These are phyloP conservation scores for Peromyscus leucopus DNA, from an alignment of 2,113 vertebrate species.

Conservation along the genomic window DNA sequence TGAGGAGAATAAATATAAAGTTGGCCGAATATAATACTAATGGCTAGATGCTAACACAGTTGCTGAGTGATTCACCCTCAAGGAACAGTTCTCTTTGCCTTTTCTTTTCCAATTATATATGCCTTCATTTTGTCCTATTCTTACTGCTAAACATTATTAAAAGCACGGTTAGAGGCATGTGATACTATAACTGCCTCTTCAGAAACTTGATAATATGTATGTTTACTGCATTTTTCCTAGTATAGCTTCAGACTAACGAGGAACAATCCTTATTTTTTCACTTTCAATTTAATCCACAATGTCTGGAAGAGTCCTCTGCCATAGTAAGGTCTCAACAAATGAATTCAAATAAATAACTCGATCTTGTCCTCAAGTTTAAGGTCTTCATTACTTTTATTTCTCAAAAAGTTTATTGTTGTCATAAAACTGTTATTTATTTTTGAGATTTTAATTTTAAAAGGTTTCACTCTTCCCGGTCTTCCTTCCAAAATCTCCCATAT, in stretches of 20 bases:
- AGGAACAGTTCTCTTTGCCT: background rate
- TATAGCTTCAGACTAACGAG: background rate
- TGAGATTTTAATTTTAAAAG: background rate
- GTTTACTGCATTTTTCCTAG: background rate
- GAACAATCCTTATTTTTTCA: background rate
- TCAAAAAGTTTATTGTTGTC: background rate
- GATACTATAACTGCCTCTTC: background rate
- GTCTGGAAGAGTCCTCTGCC: background rate
- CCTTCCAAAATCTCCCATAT: background rate
- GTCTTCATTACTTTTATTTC: background rate
- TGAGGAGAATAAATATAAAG: background rate
- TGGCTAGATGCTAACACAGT: background rate
- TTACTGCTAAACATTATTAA: background rate
- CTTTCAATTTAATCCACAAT: background rate
- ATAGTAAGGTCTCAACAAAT: conserved; percentile 1
- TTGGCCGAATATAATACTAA: background rate
- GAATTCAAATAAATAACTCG: conserved; percentile 21
- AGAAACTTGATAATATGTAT: background rate
- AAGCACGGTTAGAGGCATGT: background rate
- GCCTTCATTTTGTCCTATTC: conserved; percentile 34
- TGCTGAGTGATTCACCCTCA: background rate
- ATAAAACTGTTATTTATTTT: background rate
- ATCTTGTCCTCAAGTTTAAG: conserved; percentile 13
- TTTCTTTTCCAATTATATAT: conserved; percentile 32
- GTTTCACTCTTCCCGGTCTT: background rate